Conservation (phyloP, 2,888 invertebrate genomes). For the Stenotaenia linearis region DNA sequence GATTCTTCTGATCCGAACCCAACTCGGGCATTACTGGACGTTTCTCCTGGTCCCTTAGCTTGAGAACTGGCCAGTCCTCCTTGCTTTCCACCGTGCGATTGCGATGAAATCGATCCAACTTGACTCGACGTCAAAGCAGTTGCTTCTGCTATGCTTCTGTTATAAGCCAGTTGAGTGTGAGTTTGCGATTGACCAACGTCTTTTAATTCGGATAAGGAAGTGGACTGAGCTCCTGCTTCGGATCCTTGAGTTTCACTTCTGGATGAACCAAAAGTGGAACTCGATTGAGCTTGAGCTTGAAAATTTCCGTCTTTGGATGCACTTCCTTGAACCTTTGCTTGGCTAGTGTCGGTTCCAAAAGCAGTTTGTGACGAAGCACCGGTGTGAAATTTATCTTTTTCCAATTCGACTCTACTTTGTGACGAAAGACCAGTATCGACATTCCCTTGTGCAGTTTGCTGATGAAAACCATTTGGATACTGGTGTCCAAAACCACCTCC, state of each 20-base stretch:
- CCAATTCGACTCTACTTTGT: slow-evolving; percentile 7
- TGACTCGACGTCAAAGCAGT: background rate
- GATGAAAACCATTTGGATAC: background rate
- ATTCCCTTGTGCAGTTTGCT: too few relatives aligned
- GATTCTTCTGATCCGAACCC: background rate
- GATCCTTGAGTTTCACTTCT: slow-evolving; percentile 28
- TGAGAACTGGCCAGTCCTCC: slow-evolving; percentile 32
- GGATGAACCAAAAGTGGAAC: background rate
- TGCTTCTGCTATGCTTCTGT: slow-evolving; percentile 22
- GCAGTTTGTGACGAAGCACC: slow-evolving; percentile 29
- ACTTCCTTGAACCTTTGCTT: slow-evolving; percentile 31
- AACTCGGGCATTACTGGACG: slow-evolving; percentile 24
- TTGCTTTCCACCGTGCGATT: slow-evolving; percentile 26
- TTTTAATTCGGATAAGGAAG: background rate
- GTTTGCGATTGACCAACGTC: slow-evolving; percentile 15
- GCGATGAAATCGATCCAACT: slow-evolving; percentile 23
- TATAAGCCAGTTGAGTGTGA: slow-evolving; percentile 17
- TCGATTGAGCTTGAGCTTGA: slow-evolving; percentile 32
- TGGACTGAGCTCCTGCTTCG: slow-evolving; percentile 21
- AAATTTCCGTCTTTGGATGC: slow-evolving; percentile 27
- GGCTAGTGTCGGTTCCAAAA: background rate
- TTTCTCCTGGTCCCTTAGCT: slow-evolving; percentile 26
- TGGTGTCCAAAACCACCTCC: background rate
- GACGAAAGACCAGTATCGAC: slow-evolving; percentile 24
- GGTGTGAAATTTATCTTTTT: background rate